Base-by-base conservation (phyloP, 2,888 invertebrate species). In the Chrysodeixis includens region DNA sequence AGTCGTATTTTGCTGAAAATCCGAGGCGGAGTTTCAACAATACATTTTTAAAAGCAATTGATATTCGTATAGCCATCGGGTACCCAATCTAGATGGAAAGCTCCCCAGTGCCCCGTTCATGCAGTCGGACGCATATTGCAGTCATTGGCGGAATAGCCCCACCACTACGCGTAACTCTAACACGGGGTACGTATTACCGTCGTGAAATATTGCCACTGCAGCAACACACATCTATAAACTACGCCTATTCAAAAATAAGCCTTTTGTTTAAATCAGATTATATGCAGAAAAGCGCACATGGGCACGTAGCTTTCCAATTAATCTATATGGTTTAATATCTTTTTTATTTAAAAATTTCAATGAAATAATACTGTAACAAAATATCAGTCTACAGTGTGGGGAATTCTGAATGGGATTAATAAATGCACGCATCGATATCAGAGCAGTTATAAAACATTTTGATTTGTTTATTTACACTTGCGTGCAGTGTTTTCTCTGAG, bases 21-120 rank as follows among this genome's bases (percentile, higher is more conserved):
- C 59, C 61, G 59, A 57, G 35, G 63, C 66, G 14, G 35, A 69
- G 61, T 71, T 73, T 59, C 66, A 61, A 72, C 80, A 83, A 82
- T 83, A 82, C 80, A 82, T 81, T 86, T 86, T 83, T 79, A 80
- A 85, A 80, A 80, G 68, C 84, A 83, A 86, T 84, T 86, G 84
- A 86, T 86, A 85, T 82, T 80, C 75, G 76, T 66, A 81, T 76
- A 80, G 84, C 77, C 75, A 76, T 81, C 71, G 74, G 65, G 76
- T 55, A 73, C 69, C 76, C 85, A 85, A 87, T 85, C 85, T 82
- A 80, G 80, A 83, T 83, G 76, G 81, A 85, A 78, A 70, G 85
- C 82, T 86, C 87, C 86, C 86, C 58, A 60, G 83, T 78, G 86
- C 65, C 82, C 79, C 76, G 65, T 85, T 76, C 67, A 77, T 82